Conservation (phyloP, 2,113 vertebrate species). For the Pelecanoides urinatrix region DNA sequence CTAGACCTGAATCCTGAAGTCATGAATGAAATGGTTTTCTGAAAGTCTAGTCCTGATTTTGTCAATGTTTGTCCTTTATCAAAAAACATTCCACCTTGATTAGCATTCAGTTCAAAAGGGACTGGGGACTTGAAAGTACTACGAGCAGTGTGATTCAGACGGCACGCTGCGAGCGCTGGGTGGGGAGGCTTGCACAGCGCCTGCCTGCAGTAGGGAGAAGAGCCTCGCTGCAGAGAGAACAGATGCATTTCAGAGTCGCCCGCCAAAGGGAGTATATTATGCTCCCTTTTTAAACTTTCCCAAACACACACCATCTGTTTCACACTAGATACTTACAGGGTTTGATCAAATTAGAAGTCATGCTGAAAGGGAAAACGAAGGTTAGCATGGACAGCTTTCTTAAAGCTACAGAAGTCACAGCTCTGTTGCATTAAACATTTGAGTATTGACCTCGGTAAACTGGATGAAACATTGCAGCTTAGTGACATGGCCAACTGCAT, state of each 20-base stretch:
- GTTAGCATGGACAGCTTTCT: conserved; percentile 55
- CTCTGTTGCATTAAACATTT: not conserved
- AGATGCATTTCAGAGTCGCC: conserved; percentile 66
- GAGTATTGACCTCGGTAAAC: not conserved
- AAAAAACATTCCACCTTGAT: not conserved
- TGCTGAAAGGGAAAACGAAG: conserved; percentile 64
- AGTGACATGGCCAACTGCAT: not conserved
- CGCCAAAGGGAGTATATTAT: conserved; percentile 71
- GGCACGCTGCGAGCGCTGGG: not conserved
- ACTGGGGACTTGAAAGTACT: not conserved
- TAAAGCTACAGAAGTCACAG: conserved; percentile 27
- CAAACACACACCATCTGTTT: conserved; percentile 72
- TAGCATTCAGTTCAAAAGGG: not conserved
- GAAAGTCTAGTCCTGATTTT: not conserved
- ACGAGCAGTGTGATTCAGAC: not conserved
- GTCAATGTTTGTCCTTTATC: not conserved
- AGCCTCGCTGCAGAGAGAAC: conserved; percentile 55
- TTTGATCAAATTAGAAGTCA: conserved; percentile 72
- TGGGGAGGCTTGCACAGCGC: conserved; percentile 26
- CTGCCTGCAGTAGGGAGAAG: conserved; percentile 40
- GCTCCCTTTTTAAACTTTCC: conserved; percentile 71
- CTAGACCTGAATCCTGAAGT: not conserved
- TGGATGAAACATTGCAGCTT: not conserved
- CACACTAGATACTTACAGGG: conserved; percentile 61
- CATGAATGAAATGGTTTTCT: not conserved